Percentiles rank a stretch among this genome's conserved stretches.
phyloP scores from a whole-genome alignment of 2,888 invertebrate species.

The Clepsis dumicolana region DNA sequence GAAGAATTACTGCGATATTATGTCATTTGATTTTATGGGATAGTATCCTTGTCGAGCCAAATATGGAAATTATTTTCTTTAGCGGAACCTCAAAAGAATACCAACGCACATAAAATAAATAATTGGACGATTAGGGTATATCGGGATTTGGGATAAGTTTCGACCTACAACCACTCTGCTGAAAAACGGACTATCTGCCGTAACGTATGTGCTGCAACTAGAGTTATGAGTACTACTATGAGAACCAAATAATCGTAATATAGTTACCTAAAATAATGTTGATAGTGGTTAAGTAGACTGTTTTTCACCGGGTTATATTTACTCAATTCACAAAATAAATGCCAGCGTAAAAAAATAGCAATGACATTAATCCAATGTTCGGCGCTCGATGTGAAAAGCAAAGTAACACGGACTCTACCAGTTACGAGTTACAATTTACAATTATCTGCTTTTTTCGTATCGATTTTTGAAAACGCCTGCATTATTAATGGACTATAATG shows the following conservation, averaged over 20 bases:
- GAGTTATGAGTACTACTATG: too few relatives aligned
- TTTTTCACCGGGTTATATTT: not conserved
- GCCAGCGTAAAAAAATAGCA: not conserved
- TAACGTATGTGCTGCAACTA: too few relatives aligned
- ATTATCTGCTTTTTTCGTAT: too few relatives aligned
- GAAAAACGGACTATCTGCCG: too few relatives aligned
- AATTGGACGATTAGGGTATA: not conserved
- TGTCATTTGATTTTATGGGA: conserved; percentile 10
- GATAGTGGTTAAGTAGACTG: too few relatives aligned
- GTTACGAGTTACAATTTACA: too few relatives aligned
- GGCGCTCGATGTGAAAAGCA: not conserved
- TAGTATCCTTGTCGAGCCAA: conserved; percentile 16
- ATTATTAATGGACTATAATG: too few relatives aligned
- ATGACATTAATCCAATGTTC: not conserved
- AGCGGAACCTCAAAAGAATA: not conserved
- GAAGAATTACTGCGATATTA: conserved; percentile 1
- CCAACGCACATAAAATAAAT: not conserved
- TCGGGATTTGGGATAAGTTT: not conserved
- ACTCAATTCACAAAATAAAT: not conserved
- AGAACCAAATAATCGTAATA: too few relatives aligned
- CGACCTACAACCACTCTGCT: too few relatives aligned
- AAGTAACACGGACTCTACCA: too few relatives aligned
- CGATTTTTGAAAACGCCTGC: too few relatives aligned
- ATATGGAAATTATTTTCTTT: not conserved
- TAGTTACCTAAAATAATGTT: too few relatives aligned